phyloP scores from a whole-genome alignment of 2,797 vertebrate genomes.

The Mastacembelus armatus region DNA sequence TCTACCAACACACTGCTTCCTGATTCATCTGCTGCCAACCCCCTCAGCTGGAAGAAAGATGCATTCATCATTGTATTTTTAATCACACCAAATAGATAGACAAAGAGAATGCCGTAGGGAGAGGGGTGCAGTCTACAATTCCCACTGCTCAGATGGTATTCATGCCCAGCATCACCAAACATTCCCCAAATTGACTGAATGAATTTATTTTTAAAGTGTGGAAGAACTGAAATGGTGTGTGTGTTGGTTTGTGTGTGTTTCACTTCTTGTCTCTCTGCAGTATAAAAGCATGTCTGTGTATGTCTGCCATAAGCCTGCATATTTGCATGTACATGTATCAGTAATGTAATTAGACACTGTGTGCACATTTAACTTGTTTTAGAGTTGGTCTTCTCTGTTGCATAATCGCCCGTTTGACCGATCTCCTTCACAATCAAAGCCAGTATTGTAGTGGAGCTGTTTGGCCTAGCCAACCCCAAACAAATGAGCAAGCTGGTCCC shows the following conservation, averaged over 20 bases:
- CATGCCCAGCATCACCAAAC: constrained; percentile 85
- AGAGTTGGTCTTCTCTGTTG: constrained; percentile 21
- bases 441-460: constrained; percentile 55
- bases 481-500: constrained; percentile 78
- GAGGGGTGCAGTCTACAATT: constrained; percentile 80
- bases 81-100: constrained; percentile 89
- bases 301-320: constrained; percentile 25
- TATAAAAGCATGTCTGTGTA: constrained; percentile 21
- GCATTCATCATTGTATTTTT: constrained; percentile 90
- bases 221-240: constrained; percentile 69
- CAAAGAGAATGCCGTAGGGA: constrained; percentile 86
- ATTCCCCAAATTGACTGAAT: constrained; percentile 87
- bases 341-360: constrained; percentile 21
- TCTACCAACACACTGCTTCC: constrained; percentile 78
- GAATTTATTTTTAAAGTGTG: constrained; percentile 87
- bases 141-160: constrained; percentile 85
- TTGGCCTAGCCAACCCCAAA: constrained; percentile 66
- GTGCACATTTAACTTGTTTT: constrained; percentile 17
- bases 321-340: constrained; percentile 27
- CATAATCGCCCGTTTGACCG: constrained; percentile 50
- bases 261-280: constrained; percentile 38
- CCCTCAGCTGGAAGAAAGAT: constrained; percentile 87
- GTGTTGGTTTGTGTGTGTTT: constrained; percentile 30
- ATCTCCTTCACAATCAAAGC: constrained; percentile 56
- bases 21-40: constrained; percentile 85